These are phyloP conservation scores for Drosophila triauraria DNA, from an alignment of 1,140 invertebrate genomes.

Conservation along the genomic window DNA sequence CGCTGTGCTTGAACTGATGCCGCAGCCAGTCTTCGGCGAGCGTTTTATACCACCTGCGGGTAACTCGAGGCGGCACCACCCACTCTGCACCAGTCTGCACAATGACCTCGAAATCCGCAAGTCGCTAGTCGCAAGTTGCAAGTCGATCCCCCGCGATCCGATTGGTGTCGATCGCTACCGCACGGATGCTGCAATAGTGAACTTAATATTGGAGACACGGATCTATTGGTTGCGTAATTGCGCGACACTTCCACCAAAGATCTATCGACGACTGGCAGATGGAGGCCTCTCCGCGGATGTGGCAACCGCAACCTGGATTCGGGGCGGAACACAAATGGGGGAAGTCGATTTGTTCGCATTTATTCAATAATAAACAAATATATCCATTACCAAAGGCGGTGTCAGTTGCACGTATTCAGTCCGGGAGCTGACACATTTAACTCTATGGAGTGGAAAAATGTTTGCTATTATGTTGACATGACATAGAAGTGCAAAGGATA, in stretches of 20 bases:
- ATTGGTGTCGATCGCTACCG: slow-evolving; percentile 50
- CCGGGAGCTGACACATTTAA: slow-evolving; percentile 24
- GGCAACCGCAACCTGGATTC: slow-evolving; percentile 35
- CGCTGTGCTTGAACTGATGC: slow-evolving; percentile 62
- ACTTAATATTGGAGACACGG: slow-evolving; percentile 74
- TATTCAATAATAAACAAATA: slow-evolving; percentile 14
- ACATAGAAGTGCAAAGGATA: neutral
- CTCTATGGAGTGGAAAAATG: neutral
- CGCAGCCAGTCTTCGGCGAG: slow-evolving; percentile 7
- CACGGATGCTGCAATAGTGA: slow-evolving; percentile 70
- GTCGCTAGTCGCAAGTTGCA: slow-evolving; percentile 18
- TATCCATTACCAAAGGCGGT: slow-evolving; percentile 26
- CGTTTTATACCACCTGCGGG: slow-evolving; percentile 68
- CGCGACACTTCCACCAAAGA: slow-evolving; percentile 25
- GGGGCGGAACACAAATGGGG: slow-evolving; percentile 30
- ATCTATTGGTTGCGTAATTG: slow-evolving; percentile 55
- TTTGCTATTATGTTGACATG: no score
- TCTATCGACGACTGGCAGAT: neutral
- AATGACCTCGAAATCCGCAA: slow-evolving; percentile 72
- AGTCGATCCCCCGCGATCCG: slow-evolving; percentile 31
- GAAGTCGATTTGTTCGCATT: slow-evolving; percentile 30
- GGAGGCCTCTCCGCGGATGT: slow-evolving; percentile 45
- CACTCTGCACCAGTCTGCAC: slow-evolving; percentile 48
- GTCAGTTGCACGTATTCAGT: slow-evolving; percentile 12
- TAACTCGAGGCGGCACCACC: slow-evolving; percentile 54